Evolutionary conservation across 2,797 vertebrate species (phyloP), one percentile per base, ranked within the genome.

Genomic region (Arrhamphus sclerolepis): DNA sequence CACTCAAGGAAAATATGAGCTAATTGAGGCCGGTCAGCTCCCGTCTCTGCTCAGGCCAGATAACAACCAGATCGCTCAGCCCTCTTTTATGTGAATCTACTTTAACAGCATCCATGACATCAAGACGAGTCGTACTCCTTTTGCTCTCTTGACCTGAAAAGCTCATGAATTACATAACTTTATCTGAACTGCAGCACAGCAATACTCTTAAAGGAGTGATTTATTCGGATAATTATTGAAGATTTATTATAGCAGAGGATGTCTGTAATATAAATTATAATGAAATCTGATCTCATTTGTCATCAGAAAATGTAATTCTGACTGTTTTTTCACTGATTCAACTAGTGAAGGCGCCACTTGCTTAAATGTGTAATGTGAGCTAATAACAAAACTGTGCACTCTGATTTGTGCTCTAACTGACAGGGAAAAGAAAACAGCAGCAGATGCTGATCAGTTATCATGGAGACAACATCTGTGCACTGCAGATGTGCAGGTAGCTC

Each of bases 1-100:
- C 69, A 22, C 17, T 0, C 7, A 50, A 40, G 78, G 83, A 87
- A 84, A 86, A 83, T 66, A 1, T 77, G 80, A 85, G 68, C 82
- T 70, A 62, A 75, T 71, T 57, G 6, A 9, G 46, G 41, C 66
- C 5, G 65, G 52, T 66, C 74, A 39, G 61, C 76, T 81, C 80
- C 76, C 56, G 57, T 40, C 28, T 54, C 46, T 44, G n/a, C 67
- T 59, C 26, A 2, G 57, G 26, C 63, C 60, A 58, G 48, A 86
- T 77, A 78, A 63, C 28, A 1, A 63, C 46, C 55, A 56, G 39
- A 71, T 66, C 62, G 57, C 65, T 62, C 56, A 50, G 46, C 67
- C 72, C 56, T 72, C 53, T 52, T 76, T 44, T 22, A 28, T 84
- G 61, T 58, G 42, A 66, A 44, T 67, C 39, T 46, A 17, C 63